Base-by-base conservation (phyloP, 2,113 vertebrate species). In the Planiliza haematocheilus region DNA sequence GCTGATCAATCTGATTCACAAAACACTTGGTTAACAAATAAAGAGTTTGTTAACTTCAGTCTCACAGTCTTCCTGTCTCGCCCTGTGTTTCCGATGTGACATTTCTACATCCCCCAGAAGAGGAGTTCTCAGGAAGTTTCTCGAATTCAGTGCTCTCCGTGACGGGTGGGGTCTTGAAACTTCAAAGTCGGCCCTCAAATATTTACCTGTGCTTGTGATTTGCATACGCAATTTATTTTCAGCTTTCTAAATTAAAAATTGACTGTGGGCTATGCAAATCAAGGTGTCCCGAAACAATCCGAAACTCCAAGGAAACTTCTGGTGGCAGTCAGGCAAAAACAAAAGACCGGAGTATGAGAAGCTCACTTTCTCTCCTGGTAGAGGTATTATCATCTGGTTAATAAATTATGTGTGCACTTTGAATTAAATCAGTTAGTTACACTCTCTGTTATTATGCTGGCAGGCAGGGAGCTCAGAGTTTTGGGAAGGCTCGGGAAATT, bases 371-470 rank as follows among this genome's bases (percentile, higher is more conserved):
- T 67, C 30, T 67, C 50, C 51, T 67, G 50, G 16, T 49, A 16
- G 16, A 70, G 20, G 39, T 64, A 63, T 74, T 60, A 55, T 49
- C 75, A 59, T 60, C 34, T 42, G 43, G 21, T 69, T 77, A 57
- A 78, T 68, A 74, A 84, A 82, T 69, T 51, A 73, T 62, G 55
- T 79, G 46, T 67, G 12, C 17, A 77, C 45, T 45, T 55, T 70
- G 48, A 79, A 84, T 82, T 34, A 12, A 82, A 68, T 37, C 64
- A 48, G 2, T 82, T 73, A 17, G 59, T 73, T 34, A 69, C 60
- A 10, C 39, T 14, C 38, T 39, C 18, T 74, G n/a, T 38, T 62
- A 45, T 13, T 45, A 16, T 16, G 21, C 76, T 60, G 49, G 36
- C 13, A 70, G 45, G 10, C 10, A 39, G 8, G 7, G 21, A 21